Evolutionary conservation across 2,113 vertebrate genomes (phyloP), one percentile per base, ranked within the genome.

Genomic region (Sisor rabdophorus): DNA sequence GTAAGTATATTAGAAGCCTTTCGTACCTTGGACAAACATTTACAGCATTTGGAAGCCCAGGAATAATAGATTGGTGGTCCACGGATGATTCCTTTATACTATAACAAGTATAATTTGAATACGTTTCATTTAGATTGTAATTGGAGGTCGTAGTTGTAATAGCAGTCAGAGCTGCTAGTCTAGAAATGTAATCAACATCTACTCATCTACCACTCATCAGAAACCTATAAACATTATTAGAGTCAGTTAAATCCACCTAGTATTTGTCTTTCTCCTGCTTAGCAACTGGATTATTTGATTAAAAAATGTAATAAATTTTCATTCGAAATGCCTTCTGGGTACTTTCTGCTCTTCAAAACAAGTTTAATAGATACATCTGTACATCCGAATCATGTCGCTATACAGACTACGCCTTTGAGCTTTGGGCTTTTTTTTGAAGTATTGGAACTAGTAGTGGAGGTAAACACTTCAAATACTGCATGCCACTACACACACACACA

Each of bases 401-500:
- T 36, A 20, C 10, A 0, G 30, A 36, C 30, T 60, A 58, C 8
- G 12, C 24, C 32, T 36, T 36, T 36, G 6, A 12, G 15, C 12
- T 12, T 30, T 19, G 13, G 20, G 12, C 17, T 17, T 36, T 32
- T 2, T 17, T 11, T 63, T 17, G 20, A 36, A 17, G 11, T 36
- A 63, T 63, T 13, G 24, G 6, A 20, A 11, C n/a, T 36, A 20
- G 19, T 63, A 11, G 11, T 22, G 36, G 10, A 22, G 20, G 40
- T 26, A 7, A 67, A 67, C 15, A 47, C 17, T 13, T 47, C 20
- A 36, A 24, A 9, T n/a, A 67, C 36, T 44, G 47, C 63, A 67
- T 67, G 22, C 64, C 64, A 67, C 44, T 67, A 67, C 64, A 68
- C 64, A 26, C 3, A 3, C 17, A 36, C 32, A 68, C 64, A 26